phyloP scores from a whole-genome alignment of 2,113 vertebrate species.

The Chrysochloris asiatica region DNA sequence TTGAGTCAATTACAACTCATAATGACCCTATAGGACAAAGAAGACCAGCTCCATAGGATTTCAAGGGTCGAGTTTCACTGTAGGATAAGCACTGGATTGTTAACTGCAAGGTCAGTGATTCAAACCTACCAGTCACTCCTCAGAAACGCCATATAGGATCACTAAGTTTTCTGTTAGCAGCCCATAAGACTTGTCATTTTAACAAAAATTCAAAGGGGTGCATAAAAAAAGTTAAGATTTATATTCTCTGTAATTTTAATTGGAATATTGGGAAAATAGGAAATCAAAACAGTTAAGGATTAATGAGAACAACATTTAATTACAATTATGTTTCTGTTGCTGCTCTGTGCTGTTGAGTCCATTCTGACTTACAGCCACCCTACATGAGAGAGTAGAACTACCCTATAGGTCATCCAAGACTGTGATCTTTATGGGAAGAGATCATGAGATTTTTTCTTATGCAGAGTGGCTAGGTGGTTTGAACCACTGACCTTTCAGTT shows the following conservation, averaged over 20 bases:
- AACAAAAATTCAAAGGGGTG: constrained; percentile 3
- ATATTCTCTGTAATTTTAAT: background rate
- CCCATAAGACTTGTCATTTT: constrained; percentile 26
- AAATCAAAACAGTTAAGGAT: background rate
- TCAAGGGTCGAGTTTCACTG: no score
- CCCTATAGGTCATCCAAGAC: background rate
- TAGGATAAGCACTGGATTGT: no score
- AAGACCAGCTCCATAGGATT: no score
- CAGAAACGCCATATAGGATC: no score
- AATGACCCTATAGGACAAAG: no score
- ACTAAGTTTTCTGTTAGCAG: no score
- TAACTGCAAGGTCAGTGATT: no score
- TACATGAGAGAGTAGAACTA: background rate
- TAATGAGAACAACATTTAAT: background rate
- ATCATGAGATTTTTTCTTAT: background rate
- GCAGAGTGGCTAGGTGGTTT: background rate
- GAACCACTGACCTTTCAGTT: background rate
- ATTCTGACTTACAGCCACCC: background rate
- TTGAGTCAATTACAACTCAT: no score
- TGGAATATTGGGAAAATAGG: background rate
- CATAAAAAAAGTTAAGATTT: background rate
- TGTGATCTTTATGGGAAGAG: background rate
- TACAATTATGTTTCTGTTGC: background rate
- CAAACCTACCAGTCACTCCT: no score
- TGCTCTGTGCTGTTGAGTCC: background rate